phyloP scores from a whole-genome alignment of 2,888 invertebrate species.

The Resseliella maxima region DNA sequence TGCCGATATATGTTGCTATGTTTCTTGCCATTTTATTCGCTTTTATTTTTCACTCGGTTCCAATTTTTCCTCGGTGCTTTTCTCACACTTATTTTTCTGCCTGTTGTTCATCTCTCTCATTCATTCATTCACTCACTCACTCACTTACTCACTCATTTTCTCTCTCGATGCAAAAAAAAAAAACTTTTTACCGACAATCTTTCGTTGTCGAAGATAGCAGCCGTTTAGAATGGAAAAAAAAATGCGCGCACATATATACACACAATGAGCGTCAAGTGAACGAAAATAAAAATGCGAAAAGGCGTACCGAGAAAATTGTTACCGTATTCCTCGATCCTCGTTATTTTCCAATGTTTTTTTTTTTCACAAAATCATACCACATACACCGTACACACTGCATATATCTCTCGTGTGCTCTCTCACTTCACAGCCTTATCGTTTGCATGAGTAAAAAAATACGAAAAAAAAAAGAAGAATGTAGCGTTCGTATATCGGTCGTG shows the following conservation, averaged over 20 bases:
- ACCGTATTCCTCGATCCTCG: conserved; percentile 31
- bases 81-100: background rate
- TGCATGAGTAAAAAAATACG: background rate
- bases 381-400: background rate
- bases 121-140: conserved; percentile 4
- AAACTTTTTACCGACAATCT: conserved; percentile 22
- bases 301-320: conserved; percentile 50
- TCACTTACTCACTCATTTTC: background rate
- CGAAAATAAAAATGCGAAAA: conserved; percentile 43
- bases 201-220: background rate
- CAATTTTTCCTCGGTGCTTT: background rate
- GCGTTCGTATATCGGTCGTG: conserved; percentile 18
- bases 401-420: background rate
- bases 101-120: background rate
- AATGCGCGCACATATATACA: background rate
- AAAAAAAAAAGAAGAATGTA: background rate
- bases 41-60: no score
- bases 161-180: no score
- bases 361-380: conserved; percentile 39
- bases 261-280: background rate
- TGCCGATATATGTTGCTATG: background rate
- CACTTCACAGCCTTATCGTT: background rate
- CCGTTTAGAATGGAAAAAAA: background rate
- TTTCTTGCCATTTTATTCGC: background rate
- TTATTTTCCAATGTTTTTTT: conserved; percentile 45